Percentiles rank a stretch among this genome's conserved stretches.
These are phyloP conservation scores for Sphecodes monilicornis DNA, from an alignment of 2,888 invertebrate species.

Conservation along the genomic window DNA sequence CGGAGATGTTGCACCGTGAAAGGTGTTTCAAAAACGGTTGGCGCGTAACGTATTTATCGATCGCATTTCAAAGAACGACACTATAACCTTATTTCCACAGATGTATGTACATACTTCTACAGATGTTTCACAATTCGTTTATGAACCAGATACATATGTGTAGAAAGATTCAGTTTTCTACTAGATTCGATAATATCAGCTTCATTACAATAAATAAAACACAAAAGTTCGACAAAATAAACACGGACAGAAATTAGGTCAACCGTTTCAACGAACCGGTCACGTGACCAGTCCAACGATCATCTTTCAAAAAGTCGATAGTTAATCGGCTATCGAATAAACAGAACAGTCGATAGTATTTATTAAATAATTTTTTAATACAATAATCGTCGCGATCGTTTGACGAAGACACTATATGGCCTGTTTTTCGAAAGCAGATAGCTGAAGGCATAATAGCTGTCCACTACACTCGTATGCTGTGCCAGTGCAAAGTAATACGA, in stretches of 20 bases:
- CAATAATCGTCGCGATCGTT: too few species aligned
- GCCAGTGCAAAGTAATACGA: too few species aligned
- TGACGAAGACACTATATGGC: too few species aligned
- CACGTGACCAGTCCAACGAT: slow-evolving; percentile 10
- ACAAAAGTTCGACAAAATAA: not conserved
- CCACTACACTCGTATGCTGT: too few species aligned
- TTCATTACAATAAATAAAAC: not conserved
- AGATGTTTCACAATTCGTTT: not conserved
- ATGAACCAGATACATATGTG: not conserved
- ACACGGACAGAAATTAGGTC: not conserved
- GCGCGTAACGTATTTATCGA: slow-evolving; percentile 66
- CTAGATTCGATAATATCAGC: not conserved
- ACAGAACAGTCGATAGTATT: not conserved
- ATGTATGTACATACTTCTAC: not conserved
- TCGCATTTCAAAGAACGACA: slow-evolving; percentile 46
- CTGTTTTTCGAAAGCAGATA: too few species aligned
- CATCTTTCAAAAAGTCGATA: slow-evolving; percentile 1
- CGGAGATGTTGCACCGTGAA: slow-evolving; percentile 20
- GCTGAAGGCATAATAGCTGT: too few species aligned
- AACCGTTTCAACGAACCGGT: slow-evolving; percentile 1
- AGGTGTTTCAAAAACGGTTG: slow-evolving; percentile 39
- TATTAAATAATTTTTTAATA: too few species aligned
- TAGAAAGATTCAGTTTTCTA: not conserved
- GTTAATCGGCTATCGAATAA: too few species aligned
- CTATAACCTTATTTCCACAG: slow-evolving; percentile 5